phyloP scores from a whole-genome alignment of 2,113 vertebrate genomes.

The Lathamus discolor region DNA sequence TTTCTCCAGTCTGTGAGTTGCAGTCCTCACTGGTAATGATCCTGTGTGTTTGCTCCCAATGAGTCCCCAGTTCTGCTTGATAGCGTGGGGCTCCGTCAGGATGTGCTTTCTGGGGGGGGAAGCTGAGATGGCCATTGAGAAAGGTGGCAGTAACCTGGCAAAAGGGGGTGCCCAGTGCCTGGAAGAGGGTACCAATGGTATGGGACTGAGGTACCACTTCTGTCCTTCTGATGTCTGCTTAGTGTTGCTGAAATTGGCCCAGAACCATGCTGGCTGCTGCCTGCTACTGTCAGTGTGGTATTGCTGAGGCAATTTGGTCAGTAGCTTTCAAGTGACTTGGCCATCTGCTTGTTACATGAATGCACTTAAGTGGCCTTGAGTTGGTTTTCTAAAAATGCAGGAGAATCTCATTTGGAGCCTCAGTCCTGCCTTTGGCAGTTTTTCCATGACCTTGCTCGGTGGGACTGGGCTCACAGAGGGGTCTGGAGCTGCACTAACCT shows the following conservation, averaged over 20 bases:
- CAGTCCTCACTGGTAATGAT: background rate
- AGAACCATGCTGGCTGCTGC: fast-evolving
- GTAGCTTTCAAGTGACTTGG: background rate
- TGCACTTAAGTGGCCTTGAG: background rate
- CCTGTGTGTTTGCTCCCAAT: fast-evolving
- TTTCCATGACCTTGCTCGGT: fast-evolving
- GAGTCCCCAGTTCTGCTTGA: fast-evolving
- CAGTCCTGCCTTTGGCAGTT: fast-evolving
- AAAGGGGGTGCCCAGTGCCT: fast-evolving
- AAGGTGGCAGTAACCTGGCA: background rate
- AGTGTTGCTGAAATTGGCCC: background rate
- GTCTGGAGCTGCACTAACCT: background rate
- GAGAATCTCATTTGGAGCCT: background rate
- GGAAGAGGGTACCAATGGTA: background rate
- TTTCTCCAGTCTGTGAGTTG: fast-evolving
- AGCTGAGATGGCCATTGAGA: fast-evolving
- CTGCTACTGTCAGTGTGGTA: fast-evolving
- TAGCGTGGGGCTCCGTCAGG: fast-evolving
- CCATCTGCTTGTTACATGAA: background rate
- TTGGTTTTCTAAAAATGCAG: background rate
- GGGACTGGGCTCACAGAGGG: fast-evolving
- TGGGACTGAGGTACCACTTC: background rate
- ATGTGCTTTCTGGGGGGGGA: fast-evolving
- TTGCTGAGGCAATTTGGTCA: fast-evolving
- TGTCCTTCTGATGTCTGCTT: background rate